phyloP scores from a whole-genome alignment of 2,888 invertebrate species.

The Pterobdella sp. region DNA sequence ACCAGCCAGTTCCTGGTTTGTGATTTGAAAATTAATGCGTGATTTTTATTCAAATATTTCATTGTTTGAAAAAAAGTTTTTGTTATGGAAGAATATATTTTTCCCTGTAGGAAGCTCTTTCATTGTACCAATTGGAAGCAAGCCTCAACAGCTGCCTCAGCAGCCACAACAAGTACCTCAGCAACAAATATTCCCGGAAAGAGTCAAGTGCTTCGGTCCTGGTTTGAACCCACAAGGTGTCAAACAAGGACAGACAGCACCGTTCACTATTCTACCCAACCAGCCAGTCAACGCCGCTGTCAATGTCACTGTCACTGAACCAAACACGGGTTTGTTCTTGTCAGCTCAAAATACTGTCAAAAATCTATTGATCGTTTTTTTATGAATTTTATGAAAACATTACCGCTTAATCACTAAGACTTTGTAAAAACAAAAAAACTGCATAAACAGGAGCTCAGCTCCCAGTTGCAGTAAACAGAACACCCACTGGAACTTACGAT shows the following conservation, averaged over 20 bases:
- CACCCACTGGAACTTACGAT: conserved; percentile 30
- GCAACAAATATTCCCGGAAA: conserved; percentile 42
- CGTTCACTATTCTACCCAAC: conserved; percentile 79
- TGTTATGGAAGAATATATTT: not conserved
- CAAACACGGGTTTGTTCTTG: conserved; percentile 21
- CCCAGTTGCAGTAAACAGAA: conserved; percentile 16
- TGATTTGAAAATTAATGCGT: not conserved
- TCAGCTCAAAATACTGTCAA: not conserved
- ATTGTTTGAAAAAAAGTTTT: not conserved
- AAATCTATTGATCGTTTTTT: not conserved
- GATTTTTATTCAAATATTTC: not conserved
- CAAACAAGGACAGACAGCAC: conserved; percentile 68
- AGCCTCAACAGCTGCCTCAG: conserved; percentile 55
- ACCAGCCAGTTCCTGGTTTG: conserved; percentile 66
- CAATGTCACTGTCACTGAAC: conserved; percentile 61
- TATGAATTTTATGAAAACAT: not conserved
- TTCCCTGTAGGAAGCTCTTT: conserved; percentile 52
- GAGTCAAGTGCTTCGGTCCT: conserved; percentile 68
- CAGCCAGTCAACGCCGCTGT: conserved; percentile 82
- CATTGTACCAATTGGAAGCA: conserved; percentile 56
- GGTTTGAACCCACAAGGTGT: conserved; percentile 68
- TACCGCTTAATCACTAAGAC: not conserved
- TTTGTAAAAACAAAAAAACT: not conserved
- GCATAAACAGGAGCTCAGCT: conserved; percentile 5
- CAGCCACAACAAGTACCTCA: not conserved